These are phyloP conservation scores for Thereuonema tuberculata DNA, from an alignment of 1,140 invertebrate genomes.

Conservation along the genomic window DNA sequence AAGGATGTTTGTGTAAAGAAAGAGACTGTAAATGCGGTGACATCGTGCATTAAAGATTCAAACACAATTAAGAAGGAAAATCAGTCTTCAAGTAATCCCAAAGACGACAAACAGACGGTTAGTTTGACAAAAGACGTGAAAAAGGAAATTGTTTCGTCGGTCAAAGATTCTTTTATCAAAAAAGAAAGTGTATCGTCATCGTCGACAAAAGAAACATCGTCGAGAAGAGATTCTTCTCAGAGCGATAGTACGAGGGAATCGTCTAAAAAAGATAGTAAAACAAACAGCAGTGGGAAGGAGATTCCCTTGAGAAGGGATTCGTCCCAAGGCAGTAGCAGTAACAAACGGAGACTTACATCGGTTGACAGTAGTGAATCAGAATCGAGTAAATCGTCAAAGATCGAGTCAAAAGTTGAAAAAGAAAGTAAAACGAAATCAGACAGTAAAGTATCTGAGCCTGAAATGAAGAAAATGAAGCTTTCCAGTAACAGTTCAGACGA, in stretches of 20 bases:
- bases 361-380: constrained; percentile 49
- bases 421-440: constrained; percentile 12
- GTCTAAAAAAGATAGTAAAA: not conserved
- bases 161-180: too few relatives aligned
- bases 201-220: too few relatives aligned
- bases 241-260: too few relatives aligned
- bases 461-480: constrained; percentile 53
- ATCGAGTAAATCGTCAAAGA: constrained; percentile 9
- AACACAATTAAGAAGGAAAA: too few relatives aligned
- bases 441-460: constrained; percentile 35
- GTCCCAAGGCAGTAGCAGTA: constrained; percentile 32
- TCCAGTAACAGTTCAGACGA: constrained; percentile 14
- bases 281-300: not conserved
- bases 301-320: not conserved
- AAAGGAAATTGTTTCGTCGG: too few relatives aligned
- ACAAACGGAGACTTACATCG: constrained; percentile 58
- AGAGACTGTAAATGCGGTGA: not conserved
- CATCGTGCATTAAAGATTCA: too few relatives aligned
- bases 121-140: too few relatives aligned
- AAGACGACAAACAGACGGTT: too few relatives aligned
- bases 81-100: too few relatives aligned
- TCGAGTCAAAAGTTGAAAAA: constrained; percentile 22
- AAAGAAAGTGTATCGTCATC: too few relatives aligned
- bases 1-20: not conserved
- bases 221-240: too few relatives aligned